These are phyloP conservation scores for Collichthys lucidus DNA, from an alignment of 2,113 vertebrate genomes.

Conservation along the genomic window DNA sequence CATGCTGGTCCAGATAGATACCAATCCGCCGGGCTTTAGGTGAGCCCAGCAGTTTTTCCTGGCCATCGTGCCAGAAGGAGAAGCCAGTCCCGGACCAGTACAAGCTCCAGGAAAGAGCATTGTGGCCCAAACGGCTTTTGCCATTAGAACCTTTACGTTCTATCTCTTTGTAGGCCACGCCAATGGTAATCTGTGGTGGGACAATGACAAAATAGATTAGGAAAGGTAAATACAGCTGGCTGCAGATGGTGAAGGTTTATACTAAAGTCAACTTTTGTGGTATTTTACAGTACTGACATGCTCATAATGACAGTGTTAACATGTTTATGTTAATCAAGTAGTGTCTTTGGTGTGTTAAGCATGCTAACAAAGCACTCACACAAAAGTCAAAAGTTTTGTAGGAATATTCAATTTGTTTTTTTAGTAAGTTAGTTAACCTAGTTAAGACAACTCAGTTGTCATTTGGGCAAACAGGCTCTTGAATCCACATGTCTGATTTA, in stretches of 20 bases:
- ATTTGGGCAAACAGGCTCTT: background rate
- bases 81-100: constrained; percentile 84
- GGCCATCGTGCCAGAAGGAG: constrained; percentile 80
- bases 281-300: too few relatives aligned
- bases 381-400: too few relatives aligned
- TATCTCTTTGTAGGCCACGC: constrained; percentile 80
- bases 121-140: constrained; percentile 82
- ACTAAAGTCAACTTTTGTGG: too few relatives aligned
- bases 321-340: too few relatives aligned
- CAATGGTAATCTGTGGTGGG: constrained; percentile 76
- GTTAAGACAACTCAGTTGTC: background rate
- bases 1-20: constrained; percentile 83
- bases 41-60: constrained; percentile 72
- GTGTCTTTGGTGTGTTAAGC: too few relatives aligned
- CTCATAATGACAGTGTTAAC: too few relatives aligned
- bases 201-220: background rate
- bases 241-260: background rate
- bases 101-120: constrained; percentile 81
- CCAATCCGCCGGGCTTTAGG: constrained; percentile 78
- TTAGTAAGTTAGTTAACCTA: too few relatives aligned
- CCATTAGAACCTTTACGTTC: constrained; percentile 71
- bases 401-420: too few relatives aligned
- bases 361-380: too few relatives aligned
- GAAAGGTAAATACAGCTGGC: background rate
- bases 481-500: background rate